A percentile compares a stretch with the other conserved stretches of the same genome.
Evolutionary conservation across 2,797 vertebrate species (phyloP).

Genomic region (Periparus ater): DNA sequence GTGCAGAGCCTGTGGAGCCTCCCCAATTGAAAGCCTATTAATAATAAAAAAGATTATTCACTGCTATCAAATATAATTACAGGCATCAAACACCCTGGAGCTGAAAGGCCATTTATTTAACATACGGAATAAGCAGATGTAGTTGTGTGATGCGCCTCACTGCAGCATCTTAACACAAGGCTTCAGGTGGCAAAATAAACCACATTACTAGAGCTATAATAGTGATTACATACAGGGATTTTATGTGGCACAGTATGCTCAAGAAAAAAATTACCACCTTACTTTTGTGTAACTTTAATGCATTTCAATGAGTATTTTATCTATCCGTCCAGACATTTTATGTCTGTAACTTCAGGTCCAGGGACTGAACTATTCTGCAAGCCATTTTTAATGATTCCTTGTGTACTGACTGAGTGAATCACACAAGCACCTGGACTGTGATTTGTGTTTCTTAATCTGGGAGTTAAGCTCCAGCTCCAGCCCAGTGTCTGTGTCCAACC

Average conservation of each 20-base stretch:
- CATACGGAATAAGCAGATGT: constrained; percentile 27
- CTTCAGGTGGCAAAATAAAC: constrained; percentile 31
- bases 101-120: constrained; percentile 55
- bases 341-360: background rate
- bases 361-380: background rate
- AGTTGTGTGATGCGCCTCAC: background rate
- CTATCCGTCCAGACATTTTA: background rate
- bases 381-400: background rate
- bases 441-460: background rate
- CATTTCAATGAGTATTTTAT: background rate
- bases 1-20: background rate
- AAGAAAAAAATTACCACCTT: background rate
- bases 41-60: constrained; percentile 68
- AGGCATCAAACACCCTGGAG: constrained; percentile 46
- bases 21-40: constrained; percentile 40
- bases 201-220: background rate
- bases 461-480: background rate
- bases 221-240: background rate
- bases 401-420: background rate
- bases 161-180: background rate
- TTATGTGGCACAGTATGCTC: background rate
- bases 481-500: background rate
- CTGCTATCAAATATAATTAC: constrained; percentile 70
- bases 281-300: background rate
- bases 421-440: background rate